A percentile compares a stretch with the other conserved stretches of the same genome.
phyloP scores from a whole-genome alignment of 2,797 vertebrate species.

The Acipenser transmontanus region DNA sequence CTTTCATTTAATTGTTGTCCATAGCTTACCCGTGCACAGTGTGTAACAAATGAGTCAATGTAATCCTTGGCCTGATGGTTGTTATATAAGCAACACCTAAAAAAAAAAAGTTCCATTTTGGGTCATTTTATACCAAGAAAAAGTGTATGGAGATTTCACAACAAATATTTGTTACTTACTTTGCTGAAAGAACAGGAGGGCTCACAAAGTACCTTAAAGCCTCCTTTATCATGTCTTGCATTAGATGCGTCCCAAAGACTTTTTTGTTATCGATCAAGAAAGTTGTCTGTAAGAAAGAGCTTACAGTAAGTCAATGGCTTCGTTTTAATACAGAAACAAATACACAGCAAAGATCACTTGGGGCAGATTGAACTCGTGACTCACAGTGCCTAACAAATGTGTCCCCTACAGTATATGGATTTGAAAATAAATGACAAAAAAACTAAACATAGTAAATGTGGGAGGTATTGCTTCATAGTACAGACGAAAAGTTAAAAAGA shows the following conservation, averaged over 20 bases:
- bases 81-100: constrained; percentile 92
- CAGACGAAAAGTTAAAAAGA: background rate
- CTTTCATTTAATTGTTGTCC: too few relatives aligned
- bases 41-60: constrained; percentile 96
- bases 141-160: background rate
- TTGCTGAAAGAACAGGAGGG: constrained; percentile 91
- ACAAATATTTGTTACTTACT: constrained; percentile 63
- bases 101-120: background rate
- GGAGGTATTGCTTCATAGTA: too few relatives aligned
- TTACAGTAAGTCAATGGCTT: background rate
- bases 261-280: constrained; percentile 97
- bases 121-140: background rate
- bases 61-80: constrained; percentile 98
- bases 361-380: too few relatives aligned
- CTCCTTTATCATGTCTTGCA: constrained; percentile 99
- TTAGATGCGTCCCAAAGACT: constrained; percentile 92
- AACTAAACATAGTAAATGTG: too few relatives aligned
- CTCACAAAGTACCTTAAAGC: constrained; percentile 92
- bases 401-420: too few relatives aligned
- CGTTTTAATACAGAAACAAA: constrained; percentile 1
- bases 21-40: constrained; percentile 83
- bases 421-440: too few relatives aligned
- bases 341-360: too few relatives aligned
- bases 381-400: too few relatives aligned
- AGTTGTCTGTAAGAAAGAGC: constrained; percentile 65